Conservation (phyloP, 2,888 invertebrate species). For the Brachylomia viminalis region DNA sequence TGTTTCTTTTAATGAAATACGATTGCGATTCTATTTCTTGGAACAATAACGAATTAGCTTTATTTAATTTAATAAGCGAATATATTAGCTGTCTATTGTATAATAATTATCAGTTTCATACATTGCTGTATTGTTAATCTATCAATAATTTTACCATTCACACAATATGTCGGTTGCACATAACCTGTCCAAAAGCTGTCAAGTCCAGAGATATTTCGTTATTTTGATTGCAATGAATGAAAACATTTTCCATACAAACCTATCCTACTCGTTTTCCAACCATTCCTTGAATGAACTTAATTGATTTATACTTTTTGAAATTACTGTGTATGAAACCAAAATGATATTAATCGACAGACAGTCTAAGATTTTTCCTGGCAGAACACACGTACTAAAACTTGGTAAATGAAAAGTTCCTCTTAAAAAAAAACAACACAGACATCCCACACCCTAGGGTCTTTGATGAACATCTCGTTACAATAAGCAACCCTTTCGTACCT, state of each 20-base stretch:
- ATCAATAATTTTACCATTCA: background rate
- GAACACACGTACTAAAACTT: background rate
- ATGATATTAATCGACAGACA: background rate
- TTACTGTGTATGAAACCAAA: background rate
- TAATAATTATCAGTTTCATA: background rate
- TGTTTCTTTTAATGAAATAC: too few species aligned
- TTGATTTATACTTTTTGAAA: background rate
- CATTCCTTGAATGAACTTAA: background rate
- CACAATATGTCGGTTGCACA: background rate
- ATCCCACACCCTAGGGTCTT: slow-evolving; percentile 48
- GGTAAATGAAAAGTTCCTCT: slow-evolving; percentile 31
- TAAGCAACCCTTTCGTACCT: slow-evolving; percentile 52
- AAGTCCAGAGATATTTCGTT: slow-evolving; percentile 1
- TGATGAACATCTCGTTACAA: slow-evolving; percentile 62
- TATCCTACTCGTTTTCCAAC: background rate
- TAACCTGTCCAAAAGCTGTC: background rate
- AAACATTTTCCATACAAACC: background rate
- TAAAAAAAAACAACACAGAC: slow-evolving; percentile 23
- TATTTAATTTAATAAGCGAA: background rate
- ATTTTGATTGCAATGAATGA: slow-evolving; percentile 9
- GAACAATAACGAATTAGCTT: background rate
- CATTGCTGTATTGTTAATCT: background rate
- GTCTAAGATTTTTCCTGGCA: background rate
- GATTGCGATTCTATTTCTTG: background rate
- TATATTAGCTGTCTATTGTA: background rate